A percentile compares a stretch with the other conserved stretches of the same genome.
These are phyloP conservation scores for Dasypus novemcinctus DNA, from an alignment of 2,113 vertebrate genomes.

Conservation along the genomic window DNA sequence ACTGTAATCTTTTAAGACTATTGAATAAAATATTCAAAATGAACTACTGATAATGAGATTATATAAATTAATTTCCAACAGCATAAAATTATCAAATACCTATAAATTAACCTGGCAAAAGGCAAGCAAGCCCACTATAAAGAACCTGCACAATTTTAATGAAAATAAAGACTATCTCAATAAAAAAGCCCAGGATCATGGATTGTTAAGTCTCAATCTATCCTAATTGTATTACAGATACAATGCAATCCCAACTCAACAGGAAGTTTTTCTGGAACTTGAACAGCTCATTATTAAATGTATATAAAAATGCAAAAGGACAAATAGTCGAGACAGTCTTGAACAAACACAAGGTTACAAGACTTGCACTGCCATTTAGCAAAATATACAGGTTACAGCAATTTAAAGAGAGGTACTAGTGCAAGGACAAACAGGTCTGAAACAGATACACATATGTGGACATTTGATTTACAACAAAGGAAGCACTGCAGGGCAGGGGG, in stretches of 20 bases:
- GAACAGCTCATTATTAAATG: neutral
- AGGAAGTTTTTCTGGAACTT: neutral
- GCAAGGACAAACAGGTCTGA: neutral
- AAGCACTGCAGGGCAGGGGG: neutral
- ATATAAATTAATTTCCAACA: neutral
- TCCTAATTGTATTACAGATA: neutral
- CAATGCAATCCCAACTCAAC: neutral
- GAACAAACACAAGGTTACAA: neutral
- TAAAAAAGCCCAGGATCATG: neutral
- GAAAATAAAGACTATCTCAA: neutral
- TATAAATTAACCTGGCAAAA: conserved; percentile 16
- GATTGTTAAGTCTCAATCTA: neutral
- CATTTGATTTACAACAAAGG: neutral
- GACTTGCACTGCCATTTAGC: neutral
- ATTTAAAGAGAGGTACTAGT: neutral
- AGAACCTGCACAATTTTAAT: neutral
- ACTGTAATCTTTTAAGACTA: neutral
- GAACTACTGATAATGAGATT: neutral
- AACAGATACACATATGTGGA: neutral
- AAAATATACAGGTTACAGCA: neutral
- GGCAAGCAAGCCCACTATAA: neutral
- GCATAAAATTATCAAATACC: neutral
- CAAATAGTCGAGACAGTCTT: neutral
- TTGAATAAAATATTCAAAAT: conserved; percentile 25
- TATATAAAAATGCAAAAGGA: neutral